Conservation (phyloP, 2,888 invertebrate genomes). For the Cataglyphis albicans region DNA sequence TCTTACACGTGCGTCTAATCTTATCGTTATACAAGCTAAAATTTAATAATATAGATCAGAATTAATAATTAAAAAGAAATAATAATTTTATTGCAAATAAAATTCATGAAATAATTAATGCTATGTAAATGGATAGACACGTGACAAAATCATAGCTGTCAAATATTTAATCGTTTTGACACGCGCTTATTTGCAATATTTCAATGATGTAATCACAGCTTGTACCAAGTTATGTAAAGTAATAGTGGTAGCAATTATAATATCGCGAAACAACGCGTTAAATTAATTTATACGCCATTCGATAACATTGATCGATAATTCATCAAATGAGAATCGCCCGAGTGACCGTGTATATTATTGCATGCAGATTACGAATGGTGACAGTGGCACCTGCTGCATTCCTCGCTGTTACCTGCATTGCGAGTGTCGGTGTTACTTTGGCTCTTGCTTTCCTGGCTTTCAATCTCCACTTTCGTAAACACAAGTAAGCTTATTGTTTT, state of each 20-base stretch:
- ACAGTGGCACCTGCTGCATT: conserved; percentile 93
- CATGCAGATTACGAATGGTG: conserved; percentile 89
- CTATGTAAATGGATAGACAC: conserved; percentile 16
- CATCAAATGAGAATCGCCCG: not conserved
- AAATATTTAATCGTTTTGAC: conserved; percentile 36
- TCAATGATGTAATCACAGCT: conserved; percentile 25
- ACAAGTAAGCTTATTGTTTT: conserved; percentile 89
- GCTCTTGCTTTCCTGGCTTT: conserved; percentile 93
- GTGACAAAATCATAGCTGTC: not conserved
- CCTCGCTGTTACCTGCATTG: conserved; percentile 90
- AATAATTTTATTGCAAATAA: not conserved
- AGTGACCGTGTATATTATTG: conserved; percentile 49
- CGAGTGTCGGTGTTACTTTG: conserved; percentile 91
- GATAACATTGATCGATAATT: conserved; percentile 32
- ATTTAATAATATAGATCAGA: conserved; percentile 5
- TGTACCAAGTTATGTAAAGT: conserved; percentile 5
- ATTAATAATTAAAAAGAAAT: conserved; percentile 22
- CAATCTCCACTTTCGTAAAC: conserved; percentile 93
- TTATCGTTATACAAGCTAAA: not conserved
- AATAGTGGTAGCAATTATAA: conserved; percentile 39
- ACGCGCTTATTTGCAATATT: conserved; percentile 6
- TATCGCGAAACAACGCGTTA: conserved; percentile 2
- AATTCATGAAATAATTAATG: conserved; percentile 44
- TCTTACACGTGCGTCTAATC: not conserved
- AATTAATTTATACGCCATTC: conserved; percentile 39